These are phyloP conservation scores for Ammodramus savannarum DNA, from an alignment of 2,113 vertebrate genomes.

Conservation along the genomic window DNA sequence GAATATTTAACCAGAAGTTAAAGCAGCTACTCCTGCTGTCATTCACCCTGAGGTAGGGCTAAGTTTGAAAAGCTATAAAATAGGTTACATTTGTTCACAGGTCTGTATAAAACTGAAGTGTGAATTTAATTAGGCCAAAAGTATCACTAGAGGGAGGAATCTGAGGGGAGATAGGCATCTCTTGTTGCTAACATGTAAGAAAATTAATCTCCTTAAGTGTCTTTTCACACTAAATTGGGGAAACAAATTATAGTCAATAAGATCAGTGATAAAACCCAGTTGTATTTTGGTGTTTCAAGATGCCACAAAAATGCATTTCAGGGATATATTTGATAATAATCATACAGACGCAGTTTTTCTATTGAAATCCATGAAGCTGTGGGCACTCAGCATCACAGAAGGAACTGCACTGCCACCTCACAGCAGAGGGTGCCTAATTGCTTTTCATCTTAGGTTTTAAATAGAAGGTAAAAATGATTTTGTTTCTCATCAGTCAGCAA, in stretches of 20 bases:
- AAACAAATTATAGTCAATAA: neutral
- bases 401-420: neutral
- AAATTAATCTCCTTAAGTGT: neutral
- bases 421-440: slow-evolving; percentile 5
- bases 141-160: neutral
- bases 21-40: neutral
- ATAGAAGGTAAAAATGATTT: slow-evolving; percentile 30
- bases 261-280: neutral
- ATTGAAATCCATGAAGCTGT: neutral
- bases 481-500: slow-evolving; percentile 47
- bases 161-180: neutral
- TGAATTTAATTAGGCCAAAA: neutral
- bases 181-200: neutral
- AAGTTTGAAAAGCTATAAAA: neutral
- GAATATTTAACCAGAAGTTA: neutral
- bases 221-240: neutral
- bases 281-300: neutral
- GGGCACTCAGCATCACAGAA: neutral
- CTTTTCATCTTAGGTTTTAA: slow-evolving; percentile 45
- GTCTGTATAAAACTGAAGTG: neutral
- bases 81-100: neutral
- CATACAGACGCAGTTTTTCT: neutral
- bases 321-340: neutral
- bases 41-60: neutral
- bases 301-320: neutral